These are phyloP conservation scores for Andinoacara biseriatus DNA, from an alignment of 2,113 vertebrate species.

Conservation along the genomic window DNA sequence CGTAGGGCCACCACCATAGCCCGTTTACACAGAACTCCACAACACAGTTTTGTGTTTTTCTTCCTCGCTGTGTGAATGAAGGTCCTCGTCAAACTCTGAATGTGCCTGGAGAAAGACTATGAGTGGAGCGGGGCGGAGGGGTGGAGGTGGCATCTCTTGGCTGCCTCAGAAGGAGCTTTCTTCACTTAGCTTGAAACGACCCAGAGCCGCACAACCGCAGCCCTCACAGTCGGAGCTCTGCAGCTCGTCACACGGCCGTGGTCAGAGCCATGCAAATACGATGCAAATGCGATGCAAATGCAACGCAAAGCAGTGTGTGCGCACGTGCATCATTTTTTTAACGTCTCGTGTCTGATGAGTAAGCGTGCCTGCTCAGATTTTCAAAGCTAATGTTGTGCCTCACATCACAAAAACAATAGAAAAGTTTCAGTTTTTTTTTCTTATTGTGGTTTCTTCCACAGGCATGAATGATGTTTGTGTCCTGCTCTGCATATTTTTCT, in stretches of 20 bases:
- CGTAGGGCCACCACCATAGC: background rate
- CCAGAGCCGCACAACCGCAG: constrained; percentile 49
- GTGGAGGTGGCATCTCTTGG: constrained; percentile 33
- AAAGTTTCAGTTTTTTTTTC: constrained; percentile 10
- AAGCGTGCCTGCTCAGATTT: background rate
- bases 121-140: background rate
- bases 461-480: constrained; percentile 1
- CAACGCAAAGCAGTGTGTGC: background rate
- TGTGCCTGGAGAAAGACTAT: background rate
- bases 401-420: constrained; percentile 14
- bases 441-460: background rate
- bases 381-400: constrained; percentile 26
- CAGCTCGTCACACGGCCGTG: constrained; percentile 17
- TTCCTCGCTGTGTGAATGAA: constrained; percentile 37
- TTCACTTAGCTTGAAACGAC: constrained; percentile 54
- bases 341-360: constrained; percentile 4
- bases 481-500: constrained; percentile 16
- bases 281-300: background rate
- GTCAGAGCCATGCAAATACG: background rate
- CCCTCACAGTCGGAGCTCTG: constrained; percentile 9
- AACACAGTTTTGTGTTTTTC: background rate
- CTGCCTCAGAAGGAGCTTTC: constrained; percentile 34
- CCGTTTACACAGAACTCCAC: constrained; percentile 4
- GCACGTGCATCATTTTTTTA: background rate
- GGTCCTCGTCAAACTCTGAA: constrained; percentile 24